phyloP scores from a whole-genome alignment of 2,797 vertebrate species.

The Pyrocephalus nanus region DNA sequence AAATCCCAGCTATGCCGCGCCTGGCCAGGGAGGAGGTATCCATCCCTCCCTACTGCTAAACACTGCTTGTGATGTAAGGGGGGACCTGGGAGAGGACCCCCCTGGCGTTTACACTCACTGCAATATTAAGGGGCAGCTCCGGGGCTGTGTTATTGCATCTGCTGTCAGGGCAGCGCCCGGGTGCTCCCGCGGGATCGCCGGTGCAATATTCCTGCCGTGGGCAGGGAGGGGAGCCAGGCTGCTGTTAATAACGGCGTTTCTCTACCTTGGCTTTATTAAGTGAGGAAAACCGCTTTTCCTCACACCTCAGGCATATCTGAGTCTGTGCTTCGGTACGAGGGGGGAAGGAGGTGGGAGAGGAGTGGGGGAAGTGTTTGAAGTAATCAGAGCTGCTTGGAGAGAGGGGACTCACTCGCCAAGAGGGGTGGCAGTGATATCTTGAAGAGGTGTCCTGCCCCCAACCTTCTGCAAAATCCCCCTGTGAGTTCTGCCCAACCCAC shows the following conservation, averaged over 20 bases:
- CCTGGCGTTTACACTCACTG: neutral
- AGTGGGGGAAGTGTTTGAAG: constrained; percentile 23
- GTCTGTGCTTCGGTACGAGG: neutral
- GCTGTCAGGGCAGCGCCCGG: constrained; percentile 12
- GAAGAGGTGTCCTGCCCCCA: neutral
- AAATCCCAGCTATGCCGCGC: neutral
- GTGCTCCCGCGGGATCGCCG: constrained; percentile 41
- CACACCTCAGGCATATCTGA: neutral
- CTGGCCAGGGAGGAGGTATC: neutral
- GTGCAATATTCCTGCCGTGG: constrained; percentile 66
- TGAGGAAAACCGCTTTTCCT: constrained; percentile 27
- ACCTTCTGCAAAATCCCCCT: neutral
- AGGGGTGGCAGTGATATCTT: neutral
- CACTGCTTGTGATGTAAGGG: neutral
- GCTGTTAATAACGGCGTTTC: constrained; percentile 40
- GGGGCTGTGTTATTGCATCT: constrained; percentile 65
- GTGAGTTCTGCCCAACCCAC: neutral
- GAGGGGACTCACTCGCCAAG: constrained; percentile 8
- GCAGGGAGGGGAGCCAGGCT: neutral
- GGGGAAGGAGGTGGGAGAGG: neutral
- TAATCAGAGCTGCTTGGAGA: constrained; percentile 57
- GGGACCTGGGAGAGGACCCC: neutral
- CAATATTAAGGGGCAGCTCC: constrained; percentile 64
- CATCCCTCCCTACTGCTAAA: neutral
- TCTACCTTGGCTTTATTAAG: constrained; percentile 69